phyloP scores from a whole-genome alignment of 2,797 vertebrate species.

The Lophius americanus region DNA sequence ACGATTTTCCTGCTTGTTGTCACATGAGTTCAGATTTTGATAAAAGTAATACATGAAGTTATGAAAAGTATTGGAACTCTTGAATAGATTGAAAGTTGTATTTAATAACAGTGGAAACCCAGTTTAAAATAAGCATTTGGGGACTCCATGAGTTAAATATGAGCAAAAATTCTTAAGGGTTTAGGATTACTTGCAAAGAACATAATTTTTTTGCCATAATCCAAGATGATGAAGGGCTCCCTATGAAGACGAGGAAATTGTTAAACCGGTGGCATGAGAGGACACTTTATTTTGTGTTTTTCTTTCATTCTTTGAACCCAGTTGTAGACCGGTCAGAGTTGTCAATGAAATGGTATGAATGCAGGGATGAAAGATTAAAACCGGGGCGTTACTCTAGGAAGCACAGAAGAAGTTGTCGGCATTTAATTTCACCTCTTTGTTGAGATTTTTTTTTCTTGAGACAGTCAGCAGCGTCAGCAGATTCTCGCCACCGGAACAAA shows the following conservation, averaged over 20 bases:
- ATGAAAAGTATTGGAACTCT: too few species aligned
- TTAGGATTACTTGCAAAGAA: not conserved
- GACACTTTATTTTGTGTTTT: constrained; percentile 23
- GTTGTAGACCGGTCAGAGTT: constrained; percentile 32
- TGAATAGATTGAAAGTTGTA: too few species aligned
- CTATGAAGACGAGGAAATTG: not conserved
- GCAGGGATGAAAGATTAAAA: constrained; percentile 70
- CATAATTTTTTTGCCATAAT: not conserved
- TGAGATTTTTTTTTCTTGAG: constrained; percentile 74
- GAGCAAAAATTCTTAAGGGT: too few species aligned
- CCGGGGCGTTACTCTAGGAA: constrained; percentile 53
- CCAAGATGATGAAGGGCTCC: constrained; percentile 1
- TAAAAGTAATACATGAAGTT: too few species aligned
- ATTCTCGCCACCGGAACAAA: constrained; percentile 71
- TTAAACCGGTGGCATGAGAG: constrained; percentile 4
- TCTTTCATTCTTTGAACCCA: constrained; percentile 24
- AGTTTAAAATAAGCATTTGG: too few species aligned
- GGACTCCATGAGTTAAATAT: too few species aligned
- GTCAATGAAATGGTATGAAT: constrained; percentile 47
- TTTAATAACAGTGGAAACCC: too few species aligned
- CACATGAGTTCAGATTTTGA: too few species aligned
- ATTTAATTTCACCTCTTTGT: constrained; percentile 82
- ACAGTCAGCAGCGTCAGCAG: constrained; percentile 79
- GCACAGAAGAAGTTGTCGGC: constrained; percentile 72
- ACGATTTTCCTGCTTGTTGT: too few species aligned